Evolutionary conservation across 64 coral and sea anemone genomes (phyloP), one percentile per base, ranked within the genome.

Genomic region (Anthopleura sola): DNA sequence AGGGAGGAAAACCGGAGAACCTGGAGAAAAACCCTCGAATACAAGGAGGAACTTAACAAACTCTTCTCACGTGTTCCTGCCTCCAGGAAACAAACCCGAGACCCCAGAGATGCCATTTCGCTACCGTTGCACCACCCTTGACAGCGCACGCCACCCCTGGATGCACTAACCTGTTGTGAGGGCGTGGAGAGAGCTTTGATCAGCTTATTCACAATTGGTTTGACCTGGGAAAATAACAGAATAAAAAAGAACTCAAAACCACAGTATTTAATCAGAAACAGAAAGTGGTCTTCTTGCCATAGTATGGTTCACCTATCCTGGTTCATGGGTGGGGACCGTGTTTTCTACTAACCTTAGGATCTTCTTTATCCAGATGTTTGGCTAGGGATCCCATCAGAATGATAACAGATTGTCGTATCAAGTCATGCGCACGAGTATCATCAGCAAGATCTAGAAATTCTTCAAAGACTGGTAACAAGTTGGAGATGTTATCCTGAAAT

Each of bases 321-420:
- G 6, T 53, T 15, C 50, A 53, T 53, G 50, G 50, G 50, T 53
- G 50, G 7, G 50, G 2, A 1, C 2, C 6, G 1, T 44, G 4
- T 44, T 8, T 44, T 44, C 40, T 53, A 53, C 23, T 71, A 47
- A 98, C 95, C 86, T 98, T 98, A 14, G 95, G 95, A 46, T 98
- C 95, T 57, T 94, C 89, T 78, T 92, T 98, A 54, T 98, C 92
- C 55, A 98, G 86, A 89, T 98, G 95, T n/a, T 88, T 90, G 24
- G 95, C 95, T 26, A 98, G 49, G 12, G 88, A 98, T 40, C 95
- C 95, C 95, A 98, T 98, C 19, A 98, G 68, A 76, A 98, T 98
- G 26, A 98, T 91, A 21, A 98, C 95, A 57, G 95, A 98, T 55
- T 94, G 95, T 80, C 92, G 87, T 9, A 98, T 94, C 20, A 90